Evolutionary conservation across 2,113 vertebrate genomes (phyloP), one percentile per base, ranked within the genome.

Genomic region (Rutilus rutilus): DNA sequence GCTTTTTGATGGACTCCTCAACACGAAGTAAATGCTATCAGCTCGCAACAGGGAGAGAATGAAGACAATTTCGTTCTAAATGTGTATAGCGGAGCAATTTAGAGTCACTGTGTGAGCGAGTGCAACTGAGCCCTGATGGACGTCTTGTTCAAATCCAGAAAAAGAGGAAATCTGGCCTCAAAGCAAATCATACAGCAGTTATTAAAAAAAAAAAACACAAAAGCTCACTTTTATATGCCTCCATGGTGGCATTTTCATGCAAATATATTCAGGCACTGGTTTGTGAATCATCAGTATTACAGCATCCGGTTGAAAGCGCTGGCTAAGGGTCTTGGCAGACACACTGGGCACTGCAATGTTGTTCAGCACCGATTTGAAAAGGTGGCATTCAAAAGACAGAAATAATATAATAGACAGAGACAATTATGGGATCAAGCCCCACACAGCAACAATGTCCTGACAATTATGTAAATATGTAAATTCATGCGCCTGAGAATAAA

Each of bases 391-490:
- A 42, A 42, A 75, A 47, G 23, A 25, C n/a, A 60, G 60, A 45
- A 21, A 27, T 57, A n/a, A n/a, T 14, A 59, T 27, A 36, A 59
- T 60, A 60, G 73, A 71, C 23, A 73, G 11, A 78, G 4, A 36
- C 50, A 78, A 57, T 78, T 36, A 36, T 5, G 15, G 11, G 75
- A 71, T 39, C 42, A 27, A 25, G 82, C 82, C 69, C 33, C 69
- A 39, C 36, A 74, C 36, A 74, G 36, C 3, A 84, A 84, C 82
- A 52, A 6, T 19, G 27, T 79, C 36, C 62, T 73, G 21, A 39
- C 15, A 59, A 25, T 39, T 57, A 80, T 42, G 78, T 45, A 59
- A 79, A 27, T 39, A 62, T 79, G 62, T 64, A 71, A 79, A 78
- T 71, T 7, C 10, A 59, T 71, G 64, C 33, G 23, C 65, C 12